phyloP scores from a whole-genome alignment of 2,797 vertebrate species.

The Clarias fuscus region DNA sequence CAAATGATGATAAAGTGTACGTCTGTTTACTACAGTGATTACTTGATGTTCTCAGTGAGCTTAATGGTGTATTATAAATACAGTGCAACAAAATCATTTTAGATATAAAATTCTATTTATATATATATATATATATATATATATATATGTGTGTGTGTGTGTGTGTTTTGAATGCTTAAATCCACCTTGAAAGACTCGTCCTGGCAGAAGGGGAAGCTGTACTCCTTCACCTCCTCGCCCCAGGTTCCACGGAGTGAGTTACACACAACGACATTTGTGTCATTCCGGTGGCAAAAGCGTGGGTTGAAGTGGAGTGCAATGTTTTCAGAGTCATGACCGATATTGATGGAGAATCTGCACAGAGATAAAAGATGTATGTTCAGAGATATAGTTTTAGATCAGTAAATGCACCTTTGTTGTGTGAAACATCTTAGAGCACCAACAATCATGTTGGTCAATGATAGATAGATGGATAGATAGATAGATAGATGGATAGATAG shows the following conservation, averaged over 20 bases:
- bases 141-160: too few species aligned
- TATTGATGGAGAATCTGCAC: conserved; percentile 75
- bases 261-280: conserved; percentile 60
- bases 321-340: conserved; percentile 67
- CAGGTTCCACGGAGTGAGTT: conserved; percentile 69
- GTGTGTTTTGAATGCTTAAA: not conserved
- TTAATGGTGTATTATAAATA: too few species aligned
- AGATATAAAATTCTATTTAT: too few species aligned
- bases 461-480: not conserved
- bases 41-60: too few species aligned
- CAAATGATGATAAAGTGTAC: too few species aligned
- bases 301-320: conserved; percentile 78
- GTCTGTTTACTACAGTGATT: too few species aligned
- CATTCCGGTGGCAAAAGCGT: conserved; percentile 56
- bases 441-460: not conserved
- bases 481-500: not conserved
- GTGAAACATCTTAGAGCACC: not conserved
- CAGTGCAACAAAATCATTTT: too few species aligned
- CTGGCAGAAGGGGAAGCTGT: conserved; percentile 65
- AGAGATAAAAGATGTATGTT: not conserved
- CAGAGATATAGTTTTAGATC: not conserved
- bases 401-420: not conserved
- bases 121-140: too few species aligned
- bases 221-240: conserved; percentile 58
- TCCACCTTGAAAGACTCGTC: conserved; percentile 73